phyloP scores from a whole-genome alignment of 2,888 invertebrate genomes.

The Alcis repandata region DNA sequence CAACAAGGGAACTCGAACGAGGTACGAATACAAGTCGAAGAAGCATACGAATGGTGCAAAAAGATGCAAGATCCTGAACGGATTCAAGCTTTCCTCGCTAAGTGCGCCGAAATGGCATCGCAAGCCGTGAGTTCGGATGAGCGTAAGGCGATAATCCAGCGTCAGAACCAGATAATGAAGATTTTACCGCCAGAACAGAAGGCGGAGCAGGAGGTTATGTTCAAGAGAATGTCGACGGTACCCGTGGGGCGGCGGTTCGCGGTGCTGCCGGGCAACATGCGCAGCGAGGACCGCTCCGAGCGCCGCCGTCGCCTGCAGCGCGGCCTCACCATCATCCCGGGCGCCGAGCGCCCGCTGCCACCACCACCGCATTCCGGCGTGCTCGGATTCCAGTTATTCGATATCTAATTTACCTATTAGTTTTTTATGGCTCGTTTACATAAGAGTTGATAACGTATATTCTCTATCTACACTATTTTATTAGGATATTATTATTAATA shows the following conservation, averaged over 20 bases:
- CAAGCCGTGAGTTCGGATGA: slow-evolving; percentile 72
- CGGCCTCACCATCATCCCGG: slow-evolving; percentile 76
- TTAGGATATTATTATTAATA: too few species aligned
- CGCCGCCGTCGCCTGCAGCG: slow-evolving; percentile 69
- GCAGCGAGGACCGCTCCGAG: slow-evolving; percentile 60
- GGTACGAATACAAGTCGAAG: slow-evolving; percentile 77
- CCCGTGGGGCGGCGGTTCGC: slow-evolving; percentile 74
- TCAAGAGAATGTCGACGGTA: slow-evolving; percentile 77
- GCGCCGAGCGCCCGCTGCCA: slow-evolving; percentile 67
- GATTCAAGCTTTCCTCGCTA: slow-evolving; percentile 74
- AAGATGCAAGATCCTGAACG: slow-evolving; percentile 75
- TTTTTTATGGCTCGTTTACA: not conserved
- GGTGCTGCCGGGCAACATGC: slow-evolving; percentile 70
- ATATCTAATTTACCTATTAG: slow-evolving; percentile 58
- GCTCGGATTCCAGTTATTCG: slow-evolving; percentile 74
- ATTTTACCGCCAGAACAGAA: slow-evolving; percentile 71
- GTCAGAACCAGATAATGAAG: slow-evolving; percentile 68
- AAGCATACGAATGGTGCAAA: slow-evolving; percentile 76
- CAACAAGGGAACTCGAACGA: slow-evolving; percentile 81
- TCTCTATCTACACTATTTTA: too few species aligned
- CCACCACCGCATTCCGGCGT: slow-evolving; percentile 66
- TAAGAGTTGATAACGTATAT: too few species aligned
- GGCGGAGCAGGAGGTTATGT: slow-evolving; percentile 72
- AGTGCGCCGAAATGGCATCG: slow-evolving; percentile 75
- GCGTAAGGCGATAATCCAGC: slow-evolving; percentile 71